A percentile compares a stretch with the other conserved stretches of the same genome.
Conservation (phyloP, 2,113 vertebrate species). For the Ailuropoda melanoleuca region DNA sequence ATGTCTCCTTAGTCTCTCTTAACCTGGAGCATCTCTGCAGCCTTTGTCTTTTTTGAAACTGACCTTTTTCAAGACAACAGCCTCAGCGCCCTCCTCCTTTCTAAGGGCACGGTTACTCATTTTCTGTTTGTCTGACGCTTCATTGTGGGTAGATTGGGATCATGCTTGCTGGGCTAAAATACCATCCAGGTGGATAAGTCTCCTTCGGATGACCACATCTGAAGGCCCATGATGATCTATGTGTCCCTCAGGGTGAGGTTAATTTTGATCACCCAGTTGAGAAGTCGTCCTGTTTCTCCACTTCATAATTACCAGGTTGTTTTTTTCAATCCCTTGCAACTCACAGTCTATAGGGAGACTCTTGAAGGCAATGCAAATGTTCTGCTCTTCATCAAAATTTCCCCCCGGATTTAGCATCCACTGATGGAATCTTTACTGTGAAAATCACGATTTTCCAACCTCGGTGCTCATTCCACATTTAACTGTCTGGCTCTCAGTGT, state of each 20-base stretch:
- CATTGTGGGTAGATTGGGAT: not conserved
- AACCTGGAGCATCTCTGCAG: not conserved
- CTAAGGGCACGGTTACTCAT: not conserved
- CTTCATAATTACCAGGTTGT: not conserved
- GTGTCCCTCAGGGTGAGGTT: not conserved
- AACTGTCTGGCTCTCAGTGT: not conserved
- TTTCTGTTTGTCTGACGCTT: not conserved
- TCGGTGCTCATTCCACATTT: not conserved
- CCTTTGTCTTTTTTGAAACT: not conserved
- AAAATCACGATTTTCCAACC: not conserved
- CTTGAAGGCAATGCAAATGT: not conserved
- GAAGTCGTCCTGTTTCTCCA: not conserved
- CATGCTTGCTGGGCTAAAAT: not conserved
- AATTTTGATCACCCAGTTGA: not conserved
- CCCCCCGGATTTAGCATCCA: not conserved
- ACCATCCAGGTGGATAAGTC: not conserved
- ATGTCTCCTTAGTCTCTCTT: not conserved
- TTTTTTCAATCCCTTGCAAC: not conserved
- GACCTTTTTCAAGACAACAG: not conserved
- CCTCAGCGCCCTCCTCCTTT: not conserved
- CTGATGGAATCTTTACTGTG: not conserved
- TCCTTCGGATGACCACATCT: not conserved
- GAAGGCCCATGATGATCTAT: not conserved
- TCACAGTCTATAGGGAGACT: not conserved
- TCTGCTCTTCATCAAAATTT: not conserved